Base-by-base conservation (phyloP, 2,113 vertebrate genomes). In the Pedionomus torquatus region DNA sequence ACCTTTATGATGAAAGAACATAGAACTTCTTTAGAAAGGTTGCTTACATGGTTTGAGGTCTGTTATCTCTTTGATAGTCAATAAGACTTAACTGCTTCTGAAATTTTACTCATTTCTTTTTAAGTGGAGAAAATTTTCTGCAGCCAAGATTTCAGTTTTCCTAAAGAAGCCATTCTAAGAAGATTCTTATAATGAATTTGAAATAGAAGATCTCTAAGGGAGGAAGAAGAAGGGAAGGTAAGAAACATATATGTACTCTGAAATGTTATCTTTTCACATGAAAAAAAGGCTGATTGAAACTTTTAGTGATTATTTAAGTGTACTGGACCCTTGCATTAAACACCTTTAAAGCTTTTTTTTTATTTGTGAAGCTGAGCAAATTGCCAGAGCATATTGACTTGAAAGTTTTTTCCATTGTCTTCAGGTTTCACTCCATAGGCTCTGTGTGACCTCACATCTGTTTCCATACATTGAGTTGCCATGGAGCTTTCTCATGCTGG, bases 381-480 rank as follows among this genome's bases (percentile, higher is more conserved):
- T 83, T 65, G 35, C 55, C 89, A 77, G 54, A 83, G 23, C 8
- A 21, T 25, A 72, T 68, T 71, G 35, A 76, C 63, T 33, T 58
- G 28, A 30, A 80, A 64, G 48, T 43, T 93, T 90, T 96, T 97
- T 91, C 64, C 51, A 60, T 80, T 97, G 80, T 88, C 91, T 93
- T 94, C 54, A 91, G 24, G 14, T 94, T 95, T 96, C 83, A 75
- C 10, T 66, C 30, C 20, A 25, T 39, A 75, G 43, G 70, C 21
- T 89, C 11, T n/a, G 11, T n/a, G 90, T 94, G 78, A 95, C 55
- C 63, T 95, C 78, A 96, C 44, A 46, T 80, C 30, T 95, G 81
- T 96, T 97, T 95, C 75, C 80, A 83, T 41, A 58, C 55, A 43
- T 37, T 39, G 58, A 61, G 84, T 95, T 92, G 28, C 82, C 46